Evolutionary conservation across 1,140 invertebrate genomes (phyloP).

Genomic region (Plutomurus gul): DNA sequence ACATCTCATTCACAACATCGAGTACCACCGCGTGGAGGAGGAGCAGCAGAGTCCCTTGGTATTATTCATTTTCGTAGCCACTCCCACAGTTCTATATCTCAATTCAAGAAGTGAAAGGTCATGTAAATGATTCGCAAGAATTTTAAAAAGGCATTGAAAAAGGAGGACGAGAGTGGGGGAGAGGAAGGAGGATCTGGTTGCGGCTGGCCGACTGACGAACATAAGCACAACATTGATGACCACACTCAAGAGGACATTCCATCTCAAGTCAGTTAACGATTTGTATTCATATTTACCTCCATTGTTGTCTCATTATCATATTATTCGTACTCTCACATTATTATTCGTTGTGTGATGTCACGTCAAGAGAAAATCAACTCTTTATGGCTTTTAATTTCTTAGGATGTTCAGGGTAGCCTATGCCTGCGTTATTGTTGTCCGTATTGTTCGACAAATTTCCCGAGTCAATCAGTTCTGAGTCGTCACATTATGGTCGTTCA

Average conservation of each 20-base stretch:
- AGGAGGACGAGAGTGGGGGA: slow-evolving; percentile 72
- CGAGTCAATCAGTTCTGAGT: slow-evolving; percentile 85
- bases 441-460: slow-evolving; percentile 83
- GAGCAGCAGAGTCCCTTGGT: slow-evolving; percentile 49
- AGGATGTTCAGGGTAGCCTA: slow-evolving; percentile 44
- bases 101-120: neutral
- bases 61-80: neutral
- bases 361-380: neutral
- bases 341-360: too few species aligned
- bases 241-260: slow-evolving; percentile 25
- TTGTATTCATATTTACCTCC: slow-evolving; percentile 75
- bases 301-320: slow-evolving; percentile 34
- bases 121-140: neutral
- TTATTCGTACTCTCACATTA: too few species aligned
- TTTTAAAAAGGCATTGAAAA: slow-evolving; percentile 73
- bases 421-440: slow-evolving; percentile 72
- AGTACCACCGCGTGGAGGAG: slow-evolving; percentile 13
- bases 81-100: neutral
- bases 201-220: slow-evolving; percentile 7
- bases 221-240: slow-evolving; percentile 23
- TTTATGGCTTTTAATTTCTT: neutral
- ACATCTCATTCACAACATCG: slow-evolving; percentile 22
- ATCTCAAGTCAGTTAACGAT: slow-evolving; percentile 17
- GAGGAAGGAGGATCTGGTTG: slow-evolving; percentile 25
- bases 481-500: slow-evolving; percentile 68